A percentile compares a stretch with the other conserved stretches of the same genome.
Evolutionary conservation across 2,797 vertebrate species (phyloP).

Genomic region (Danio albolineatus): DNA sequence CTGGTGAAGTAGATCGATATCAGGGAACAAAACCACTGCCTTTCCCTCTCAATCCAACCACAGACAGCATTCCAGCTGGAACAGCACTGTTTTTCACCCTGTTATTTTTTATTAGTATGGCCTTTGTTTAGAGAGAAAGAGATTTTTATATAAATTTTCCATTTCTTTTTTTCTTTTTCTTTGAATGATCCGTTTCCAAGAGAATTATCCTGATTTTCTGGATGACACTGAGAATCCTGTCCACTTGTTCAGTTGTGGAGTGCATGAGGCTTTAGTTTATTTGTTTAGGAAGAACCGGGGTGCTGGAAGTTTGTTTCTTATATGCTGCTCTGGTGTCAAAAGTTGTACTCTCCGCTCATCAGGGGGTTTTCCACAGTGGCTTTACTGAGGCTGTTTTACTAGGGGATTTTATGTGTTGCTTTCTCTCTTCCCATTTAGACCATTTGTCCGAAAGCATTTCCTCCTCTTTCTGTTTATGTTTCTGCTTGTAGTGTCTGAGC

Average conservation of each 20-base stretch:
- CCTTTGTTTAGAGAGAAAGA: slow-evolving; percentile 30
- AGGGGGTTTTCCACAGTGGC: slow-evolving; percentile 63
- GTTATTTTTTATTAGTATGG: slow-evolving; percentile 58
- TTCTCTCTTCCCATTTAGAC: slow-evolving; percentile 64
- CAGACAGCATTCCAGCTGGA: slow-evolving; percentile 36
- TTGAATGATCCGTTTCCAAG: not conserved
- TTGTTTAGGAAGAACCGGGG: slow-evolving; percentile 65
- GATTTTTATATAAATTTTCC: slow-evolving; percentile 7
- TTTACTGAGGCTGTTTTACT: slow-evolving; percentile 65
- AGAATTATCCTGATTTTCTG: not conserved
- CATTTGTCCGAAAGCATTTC: slow-evolving; percentile 75
- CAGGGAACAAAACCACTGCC: slow-evolving; percentile 64
- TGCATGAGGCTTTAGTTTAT: slow-evolving; percentile 61
- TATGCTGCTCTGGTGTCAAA: slow-evolving; percentile 70
- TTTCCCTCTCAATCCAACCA: slow-evolving; percentile 65
- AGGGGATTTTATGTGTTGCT: slow-evolving; percentile 49
- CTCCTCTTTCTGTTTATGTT: slow-evolving; percentile 68
- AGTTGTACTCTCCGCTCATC: slow-evolving; percentile 65
- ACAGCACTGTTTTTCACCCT: slow-evolving; percentile 59
- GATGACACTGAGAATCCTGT: not conserved
- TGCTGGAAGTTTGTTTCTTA: slow-evolving; percentile 75
- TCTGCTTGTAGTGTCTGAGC: slow-evolving; percentile 60
- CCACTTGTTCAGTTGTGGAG: slow-evolving; percentile 54
- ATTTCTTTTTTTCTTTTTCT: slow-evolving; percentile 44
- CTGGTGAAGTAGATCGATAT: slow-evolving; percentile 73